Base-by-base conservation (phyloP, 2,797 vertebrate genomes). In the Eremophila alpestris region DNA sequence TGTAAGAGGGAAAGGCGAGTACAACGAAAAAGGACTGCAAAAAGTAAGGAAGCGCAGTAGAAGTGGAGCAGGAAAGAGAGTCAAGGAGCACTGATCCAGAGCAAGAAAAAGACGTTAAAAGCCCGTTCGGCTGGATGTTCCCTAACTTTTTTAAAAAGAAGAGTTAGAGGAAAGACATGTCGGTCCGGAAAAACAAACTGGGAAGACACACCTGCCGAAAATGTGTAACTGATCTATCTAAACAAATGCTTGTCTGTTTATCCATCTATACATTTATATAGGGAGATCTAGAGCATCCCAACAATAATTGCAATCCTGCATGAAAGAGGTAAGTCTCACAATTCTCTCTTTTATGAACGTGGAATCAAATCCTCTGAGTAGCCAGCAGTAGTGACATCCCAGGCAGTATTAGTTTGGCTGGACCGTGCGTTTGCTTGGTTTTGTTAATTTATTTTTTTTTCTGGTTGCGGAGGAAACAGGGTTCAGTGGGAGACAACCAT, bases 1-100 rank as follows among this genome's bases (percentile, higher is more conserved):
- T 85, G 71, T 41, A 43, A 94, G 94, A 94, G 82, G 52, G 52
- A 84, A 76, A 95, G 91, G 86, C 65, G 48, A 96, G 80, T 95
- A 76, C 87, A 95, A 97, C 75, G 93, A 91, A 91, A 94, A 87
- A 87, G 69, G 34, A 63, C 24, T 46, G 55, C 55, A 56, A 95
- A 95, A 96, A 89, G 55, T 89, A 80, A 85, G 78, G 75, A 64
- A 79, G 55, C 78, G 8, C 54, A 23, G 77, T 48, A 71, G 55
- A 83, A 86, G 41, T 26, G 36, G 81, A 71, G 48, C 40, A 52
- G 38, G 29, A 81, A 77, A 41, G 6, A 49, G 30, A 71, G 38
- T 74, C 71, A 76, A 68, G 58, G 24, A 69, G 75, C 87, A 69
- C 18, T 82, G 52, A 27, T 71, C 48, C 38, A 60, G 63, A 89